Evolutionary conservation across 2,113 vertebrate genomes (phyloP).

Genomic region (Pseudopodoces humilis): DNA sequence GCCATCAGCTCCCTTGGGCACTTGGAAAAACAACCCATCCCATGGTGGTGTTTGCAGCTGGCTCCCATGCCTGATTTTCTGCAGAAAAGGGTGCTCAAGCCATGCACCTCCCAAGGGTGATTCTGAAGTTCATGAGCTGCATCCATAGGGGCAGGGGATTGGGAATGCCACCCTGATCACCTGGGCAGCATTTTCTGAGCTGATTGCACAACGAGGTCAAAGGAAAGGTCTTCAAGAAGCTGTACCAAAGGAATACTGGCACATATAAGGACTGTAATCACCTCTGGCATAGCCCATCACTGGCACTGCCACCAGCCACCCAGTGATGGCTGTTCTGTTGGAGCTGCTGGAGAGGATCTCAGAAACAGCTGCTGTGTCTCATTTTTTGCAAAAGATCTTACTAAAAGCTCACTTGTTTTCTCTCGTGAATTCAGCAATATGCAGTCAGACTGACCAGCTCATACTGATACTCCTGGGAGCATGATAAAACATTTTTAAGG

Average conservation of each 20-base stretch:
- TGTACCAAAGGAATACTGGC: background rate
- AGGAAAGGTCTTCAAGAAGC: background rate
- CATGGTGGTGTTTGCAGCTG: background rate
- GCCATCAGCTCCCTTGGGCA: background rate
- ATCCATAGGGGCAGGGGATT: background rate
- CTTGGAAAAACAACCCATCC: background rate
- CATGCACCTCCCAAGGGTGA: background rate
- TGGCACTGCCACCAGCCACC: fast-evolving
- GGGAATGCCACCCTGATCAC: background rate
- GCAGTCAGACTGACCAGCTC: background rate
- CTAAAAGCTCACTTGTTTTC: background rate
- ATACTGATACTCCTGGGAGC: background rate
- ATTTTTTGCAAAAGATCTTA: background rate
- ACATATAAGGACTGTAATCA: background rate
- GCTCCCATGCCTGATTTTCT: background rate
- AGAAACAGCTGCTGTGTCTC: background rate
- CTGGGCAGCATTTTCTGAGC: background rate
- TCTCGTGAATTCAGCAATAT: background rate
- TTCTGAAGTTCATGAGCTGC: background rate
- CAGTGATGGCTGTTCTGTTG: background rate
- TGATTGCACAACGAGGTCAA: fast-evolving
- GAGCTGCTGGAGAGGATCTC: background rate
- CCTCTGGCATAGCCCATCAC: fast-evolving
- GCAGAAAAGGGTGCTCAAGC: background rate
- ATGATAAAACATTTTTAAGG: background rate